Conservation (phyloP, 2,888 invertebrate genomes). For the Homarus gammarus region DNA sequence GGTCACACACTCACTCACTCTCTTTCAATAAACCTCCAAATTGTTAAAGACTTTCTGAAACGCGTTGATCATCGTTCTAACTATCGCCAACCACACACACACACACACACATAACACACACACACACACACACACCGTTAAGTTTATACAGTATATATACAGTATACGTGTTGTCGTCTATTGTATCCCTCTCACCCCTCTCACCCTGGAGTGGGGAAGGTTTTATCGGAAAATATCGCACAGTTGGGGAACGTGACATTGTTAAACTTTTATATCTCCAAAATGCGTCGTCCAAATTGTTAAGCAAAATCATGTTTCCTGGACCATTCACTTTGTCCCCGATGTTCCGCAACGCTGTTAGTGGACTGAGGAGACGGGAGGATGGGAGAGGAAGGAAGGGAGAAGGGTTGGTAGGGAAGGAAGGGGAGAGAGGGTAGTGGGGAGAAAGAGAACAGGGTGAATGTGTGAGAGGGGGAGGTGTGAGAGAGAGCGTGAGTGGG, state of each 20-base stretch:
- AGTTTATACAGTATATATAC: no score
- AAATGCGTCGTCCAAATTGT: not conserved
- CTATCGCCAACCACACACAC: not conserved
- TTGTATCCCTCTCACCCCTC: not conserved
- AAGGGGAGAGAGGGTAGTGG: not conserved
- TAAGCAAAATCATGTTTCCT: constrained; percentile 6
- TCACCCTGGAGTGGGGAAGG: not conserved
- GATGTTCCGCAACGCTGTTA: not conserved
- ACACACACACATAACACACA: not conserved
- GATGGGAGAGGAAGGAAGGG: not conserved
- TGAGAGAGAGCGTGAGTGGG: no score
- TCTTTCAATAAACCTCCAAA: no score
- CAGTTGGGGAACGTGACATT: not conserved
- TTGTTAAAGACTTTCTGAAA: no score
- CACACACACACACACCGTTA: not conserved
- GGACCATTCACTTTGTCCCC: not conserved
- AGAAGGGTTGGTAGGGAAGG: not conserved
- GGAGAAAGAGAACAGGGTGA: not conserved
- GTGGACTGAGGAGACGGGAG: not conserved
- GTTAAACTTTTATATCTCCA: not conserved
- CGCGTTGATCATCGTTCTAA: no score
- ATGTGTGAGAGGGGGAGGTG: no score
- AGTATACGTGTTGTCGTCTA: no score
- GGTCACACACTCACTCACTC: no score
- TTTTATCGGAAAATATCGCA: not conserved